Evolutionary conservation across 1,140 invertebrate genomes (phyloP), one percentile per base, ranked within the genome.

Genomic region (Lasioglossum albipes): DNA sequence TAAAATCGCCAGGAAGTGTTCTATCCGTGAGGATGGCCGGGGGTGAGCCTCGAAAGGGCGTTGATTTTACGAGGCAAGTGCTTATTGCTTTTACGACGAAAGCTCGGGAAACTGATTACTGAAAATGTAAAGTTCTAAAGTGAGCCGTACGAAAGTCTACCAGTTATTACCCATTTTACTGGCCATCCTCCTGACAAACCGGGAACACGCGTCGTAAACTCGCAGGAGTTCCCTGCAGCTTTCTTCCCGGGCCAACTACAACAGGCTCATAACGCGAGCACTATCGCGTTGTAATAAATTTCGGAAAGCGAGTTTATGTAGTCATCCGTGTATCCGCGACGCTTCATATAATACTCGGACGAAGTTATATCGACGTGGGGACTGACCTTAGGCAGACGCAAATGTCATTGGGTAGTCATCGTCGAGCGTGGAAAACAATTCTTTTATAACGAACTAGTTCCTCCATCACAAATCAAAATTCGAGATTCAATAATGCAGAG

Each of bases 161-260:
- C 22, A 77, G 54, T 70, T 84, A 84, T 74, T 79, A 45, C 52
- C 68, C 52, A 20, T 69, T 85, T 85, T 81, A 77, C 27, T 76
- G 81, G 54, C 52, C 31, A 62, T 68, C 41, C 18, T 16, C 20
- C 27, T 54, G 75, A 62, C 31, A 49, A 52, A 52, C 31, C 12
- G 2, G 64, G 22, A 76, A 74, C 49, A 75, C 13, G 67, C 54
- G 36, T 61, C 52, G 68, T 85, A 85, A 85, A 85, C 67, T 69
- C 73, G 72, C 62, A 76, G 36, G 42, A 79, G 57, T 84, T 59
- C 76, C 61, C 65, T 45, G 49, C n/a, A 76, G 84, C 45, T 74
- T 77, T 57, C 22, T 45, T 41, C 20, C 20, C 31, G 16, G 20
- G 2, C 27, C 20, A 10, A 16, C 62, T 45, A 72, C n/a, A 61